Evolutionary conservation across 2,797 vertebrate species (phyloP), one percentile per base, ranked within the genome.

Genomic region (Alectoris magna): DNA sequence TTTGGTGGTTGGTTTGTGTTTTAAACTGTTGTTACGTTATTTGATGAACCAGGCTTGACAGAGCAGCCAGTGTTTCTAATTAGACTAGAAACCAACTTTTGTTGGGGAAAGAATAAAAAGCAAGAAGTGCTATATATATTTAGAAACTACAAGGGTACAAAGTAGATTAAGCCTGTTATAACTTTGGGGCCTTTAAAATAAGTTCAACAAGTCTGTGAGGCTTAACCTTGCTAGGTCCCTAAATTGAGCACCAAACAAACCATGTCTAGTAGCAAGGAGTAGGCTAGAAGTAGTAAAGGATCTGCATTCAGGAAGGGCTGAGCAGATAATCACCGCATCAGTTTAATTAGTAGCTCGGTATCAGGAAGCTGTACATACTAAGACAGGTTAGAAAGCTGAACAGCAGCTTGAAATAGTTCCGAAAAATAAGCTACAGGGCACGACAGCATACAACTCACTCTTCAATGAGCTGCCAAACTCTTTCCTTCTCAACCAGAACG

Each of bases 341-440:
- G 44, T 4, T n/a, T 2, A 9, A 80, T 14, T 2, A 76, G 23
- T n/a, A 55, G 17, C 62, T 59, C n/a, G 9, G 39, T 49, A 63
- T 66, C 49, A 1, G 70, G 38, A 66, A 81, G 24, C 4, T 0
- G 1, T 3, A 72, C 15, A 8, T 4, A 7, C 46, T 43, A 46
- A 41, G 24, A 7, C 21, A 60, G 43, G 46, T 95, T 53, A 81
- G 55, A 84, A 93, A 85, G 64, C 27, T 44, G 31, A 67, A 67
- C 44, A 90, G 3, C 13, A 75, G 49, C 36, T 5, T 26, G 39
- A 83, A 85, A 78, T 15, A 27, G 18, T 70, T 86, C 29, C 84
- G 67, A 43, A 77, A 78, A 92, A 62, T 26, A 70, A 92, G 67
- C 76, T 76, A 84, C 24, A 43, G 53, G 53, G 56, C 63, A 81